phyloP scores from a whole-genome alignment of 1,140 invertebrate genomes.

The Probaryconus sp. region DNA sequence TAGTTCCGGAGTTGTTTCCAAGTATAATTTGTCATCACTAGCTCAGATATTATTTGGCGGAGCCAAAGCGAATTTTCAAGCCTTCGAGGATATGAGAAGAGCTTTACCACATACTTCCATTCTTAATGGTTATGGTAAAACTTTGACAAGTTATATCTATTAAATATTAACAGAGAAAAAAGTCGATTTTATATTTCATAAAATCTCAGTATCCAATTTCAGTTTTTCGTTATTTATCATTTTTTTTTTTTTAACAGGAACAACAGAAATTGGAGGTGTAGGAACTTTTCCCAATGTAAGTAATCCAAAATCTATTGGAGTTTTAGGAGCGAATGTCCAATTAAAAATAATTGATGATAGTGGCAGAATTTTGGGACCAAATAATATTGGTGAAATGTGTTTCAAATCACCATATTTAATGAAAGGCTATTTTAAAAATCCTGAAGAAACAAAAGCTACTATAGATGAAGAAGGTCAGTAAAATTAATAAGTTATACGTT shows the following conservation, averaged over 20 bases:
- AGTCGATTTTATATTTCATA: too few relatives aligned
- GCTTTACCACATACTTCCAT: conserved; percentile 44
- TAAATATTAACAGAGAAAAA: conserved; percentile 1
- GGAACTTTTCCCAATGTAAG: conserved; percentile 9
- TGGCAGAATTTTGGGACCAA: conserved; percentile 67
- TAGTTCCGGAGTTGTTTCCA: conserved; percentile 22
- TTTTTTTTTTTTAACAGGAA: conserved; percentile 53
- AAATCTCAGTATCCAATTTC: too few relatives aligned
- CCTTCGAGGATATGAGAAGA: conserved; percentile 29
- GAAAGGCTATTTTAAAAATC: conserved; percentile 77
- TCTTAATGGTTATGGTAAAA: conserved; percentile 62
- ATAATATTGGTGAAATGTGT: conserved; percentile 77
- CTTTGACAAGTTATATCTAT: conserved; percentile 10
- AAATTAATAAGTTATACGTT: conserved; percentile 53
- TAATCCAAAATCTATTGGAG: conserved; percentile 51
- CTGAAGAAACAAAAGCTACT: conserved; percentile 79
- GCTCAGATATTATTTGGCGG: conserved; percentile 60
- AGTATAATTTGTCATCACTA: conserved; percentile 63
- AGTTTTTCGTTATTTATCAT: too few relatives aligned
- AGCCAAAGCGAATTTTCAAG: conserved; percentile 63
- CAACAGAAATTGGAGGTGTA: conserved; percentile 66
- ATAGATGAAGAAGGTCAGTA: conserved; percentile 78
- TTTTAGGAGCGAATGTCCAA: conserved; percentile 37
- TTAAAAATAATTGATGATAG: conserved; percentile 73
- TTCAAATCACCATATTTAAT: conserved; percentile 71